phyloP scores from a whole-genome alignment of 2,797 vertebrate genomes.

The Petrocephalus schoutedeni region DNA sequence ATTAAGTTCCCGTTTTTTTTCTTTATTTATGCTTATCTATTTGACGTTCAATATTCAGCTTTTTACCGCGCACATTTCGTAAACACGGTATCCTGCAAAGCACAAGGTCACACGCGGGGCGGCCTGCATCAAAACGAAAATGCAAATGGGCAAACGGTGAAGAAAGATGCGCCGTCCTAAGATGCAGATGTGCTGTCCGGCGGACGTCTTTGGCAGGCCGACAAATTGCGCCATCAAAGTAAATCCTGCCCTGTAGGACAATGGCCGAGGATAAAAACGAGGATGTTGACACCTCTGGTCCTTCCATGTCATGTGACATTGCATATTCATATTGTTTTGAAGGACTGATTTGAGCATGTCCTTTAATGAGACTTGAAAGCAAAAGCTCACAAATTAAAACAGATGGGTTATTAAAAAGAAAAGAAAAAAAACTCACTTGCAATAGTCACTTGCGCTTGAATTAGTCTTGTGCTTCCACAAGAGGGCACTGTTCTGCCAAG shows the following conservation, averaged over 20 bases:
- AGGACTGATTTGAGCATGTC: background rate
- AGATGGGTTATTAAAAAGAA: background rate
- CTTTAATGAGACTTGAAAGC: slow-evolving; percentile 5
- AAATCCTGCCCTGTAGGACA: background rate
- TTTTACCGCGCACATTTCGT: background rate
- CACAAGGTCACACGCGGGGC: background rate
- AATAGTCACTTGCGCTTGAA: background rate
- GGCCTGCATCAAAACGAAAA: background rate
- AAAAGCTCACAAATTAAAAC: background rate
- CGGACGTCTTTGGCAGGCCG: background rate
- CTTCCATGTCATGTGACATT: background rate
- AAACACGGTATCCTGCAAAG: background rate
- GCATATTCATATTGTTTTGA: slow-evolving; percentile 16
- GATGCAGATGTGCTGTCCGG: background rate
- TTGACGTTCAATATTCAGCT: background rate
- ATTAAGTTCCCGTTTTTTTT: background rate
- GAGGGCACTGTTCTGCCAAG: slow-evolving; percentile 12
- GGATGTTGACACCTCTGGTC: background rate
- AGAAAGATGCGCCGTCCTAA: background rate
- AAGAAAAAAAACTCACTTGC: background rate
- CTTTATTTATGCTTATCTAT: background rate
- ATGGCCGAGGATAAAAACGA: background rate
- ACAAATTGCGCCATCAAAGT: background rate
- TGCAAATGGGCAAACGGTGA: background rate
- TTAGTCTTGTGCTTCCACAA: background rate